Conservation (phyloP, 2,888 invertebrate species). For the Alloscopus bannaensis region DNA sequence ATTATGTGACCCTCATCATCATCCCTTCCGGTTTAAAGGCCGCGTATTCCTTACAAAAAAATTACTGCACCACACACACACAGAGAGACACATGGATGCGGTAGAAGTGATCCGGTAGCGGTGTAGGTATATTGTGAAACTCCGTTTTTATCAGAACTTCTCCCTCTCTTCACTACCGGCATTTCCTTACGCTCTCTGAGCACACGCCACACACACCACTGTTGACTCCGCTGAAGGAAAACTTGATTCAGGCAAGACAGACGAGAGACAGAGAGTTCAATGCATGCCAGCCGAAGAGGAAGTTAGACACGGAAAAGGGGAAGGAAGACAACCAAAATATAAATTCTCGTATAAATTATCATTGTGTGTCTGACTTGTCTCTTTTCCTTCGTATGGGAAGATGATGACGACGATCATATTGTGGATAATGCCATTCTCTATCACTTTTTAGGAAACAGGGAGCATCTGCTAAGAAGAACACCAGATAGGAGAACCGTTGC, state of each 20-base stretch:
- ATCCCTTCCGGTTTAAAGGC: too few species aligned
- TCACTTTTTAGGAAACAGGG: neutral
- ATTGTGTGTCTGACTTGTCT: conserved; percentile 33
- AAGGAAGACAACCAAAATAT: neutral
- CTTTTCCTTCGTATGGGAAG: conserved; percentile 4
- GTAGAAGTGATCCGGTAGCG: too few species aligned
- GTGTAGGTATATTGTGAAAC: neutral
- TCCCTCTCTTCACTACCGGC: too few species aligned
- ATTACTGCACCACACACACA: too few species aligned
- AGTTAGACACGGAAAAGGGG: conserved; percentile 1
- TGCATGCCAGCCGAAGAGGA: neutral
- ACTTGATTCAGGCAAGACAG: conserved; percentile 7
- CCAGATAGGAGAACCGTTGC: conserved; percentile 30
- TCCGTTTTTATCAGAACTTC: neutral
- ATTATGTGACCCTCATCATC: too few species aligned
- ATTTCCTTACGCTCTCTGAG: too few species aligned
- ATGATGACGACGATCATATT: conserved; percentile 6
- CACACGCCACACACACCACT: too few species aligned
- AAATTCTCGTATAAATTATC: conserved; percentile 23
- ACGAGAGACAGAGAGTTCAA: neutral
- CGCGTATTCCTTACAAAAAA: too few species aligned
- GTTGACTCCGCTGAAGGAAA: neutral
- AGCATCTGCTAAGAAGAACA: conserved; percentile 46
- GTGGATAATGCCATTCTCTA: neutral
- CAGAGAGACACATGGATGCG: too few species aligned